phyloP scores from a whole-genome alignment of 64 coral and sea anemone species.

The Orbicella faveolata region DNA sequence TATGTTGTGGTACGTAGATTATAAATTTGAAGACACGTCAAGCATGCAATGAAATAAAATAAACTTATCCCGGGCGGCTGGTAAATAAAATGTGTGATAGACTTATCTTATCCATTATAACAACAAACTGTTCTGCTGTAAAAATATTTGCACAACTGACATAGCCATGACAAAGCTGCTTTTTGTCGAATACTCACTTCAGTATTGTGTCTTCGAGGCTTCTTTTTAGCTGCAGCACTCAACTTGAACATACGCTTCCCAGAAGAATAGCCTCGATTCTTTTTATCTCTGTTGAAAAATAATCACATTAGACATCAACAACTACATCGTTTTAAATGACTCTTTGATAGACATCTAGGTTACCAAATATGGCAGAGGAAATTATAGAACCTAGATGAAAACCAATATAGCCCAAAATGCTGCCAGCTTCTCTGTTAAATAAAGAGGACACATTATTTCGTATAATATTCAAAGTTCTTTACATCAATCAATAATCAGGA shows the following conservation, averaged over 20 bases:
- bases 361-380: too few relatives aligned
- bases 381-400: too few relatives aligned
- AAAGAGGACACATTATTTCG: too few relatives aligned
- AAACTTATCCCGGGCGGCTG: background rate
- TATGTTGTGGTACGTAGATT: background rate
- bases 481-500: too few relatives aligned
- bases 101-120: background rate
- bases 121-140: background rate
- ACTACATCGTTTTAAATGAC: too few relatives aligned
- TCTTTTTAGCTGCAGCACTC: conserved; percentile 72
- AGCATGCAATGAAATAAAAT: background rate
- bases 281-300: conserved; percentile 71
- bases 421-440: too few relatives aligned
- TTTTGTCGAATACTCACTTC: conserved; percentile 56
- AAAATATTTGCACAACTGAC: background rate
- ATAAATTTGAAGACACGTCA: background rate
- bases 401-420: too few relatives aligned
- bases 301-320: background rate
- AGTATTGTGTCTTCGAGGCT: conserved; percentile 81
- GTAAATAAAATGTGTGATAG: background rate
- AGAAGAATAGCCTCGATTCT: conserved; percentile 76
- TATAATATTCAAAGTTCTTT: too few relatives aligned
- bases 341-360: background rate
- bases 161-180: background rate
- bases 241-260: conserved; percentile 86